These are phyloP conservation scores for Dreissena rostriformis DNA, from an alignment of 1,140 invertebrate species.

Conservation along the genomic window DNA sequence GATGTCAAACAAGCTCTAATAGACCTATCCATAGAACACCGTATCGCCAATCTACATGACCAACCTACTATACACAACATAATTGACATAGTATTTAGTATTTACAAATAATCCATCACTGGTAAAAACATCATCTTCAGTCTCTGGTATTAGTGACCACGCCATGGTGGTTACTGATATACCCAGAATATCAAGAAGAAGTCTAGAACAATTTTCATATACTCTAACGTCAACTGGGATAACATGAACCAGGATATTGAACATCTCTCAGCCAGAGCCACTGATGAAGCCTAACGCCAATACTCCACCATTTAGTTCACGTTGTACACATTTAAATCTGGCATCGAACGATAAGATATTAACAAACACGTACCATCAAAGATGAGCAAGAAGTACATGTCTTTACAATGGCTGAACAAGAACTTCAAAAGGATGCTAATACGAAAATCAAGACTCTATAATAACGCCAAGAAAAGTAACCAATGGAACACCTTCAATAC, in stretches of 20 bases:
- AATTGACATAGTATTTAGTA: no score
- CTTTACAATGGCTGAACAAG: constrained; percentile 22
- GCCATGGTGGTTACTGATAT: constrained; percentile 40
- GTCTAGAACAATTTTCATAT: constrained; percentile 24
- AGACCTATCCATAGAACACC: no score
- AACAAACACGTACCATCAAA: constrained; percentile 27
- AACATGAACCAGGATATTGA: constrained; percentile 21
- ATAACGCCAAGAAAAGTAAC: constrained; percentile 17
- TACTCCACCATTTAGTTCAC: not conserved
- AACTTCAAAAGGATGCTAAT: not conserved
- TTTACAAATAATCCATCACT: no score
- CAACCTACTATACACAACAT: no score
- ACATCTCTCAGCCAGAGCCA: not conserved
- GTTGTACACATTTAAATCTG: constrained; percentile 11
- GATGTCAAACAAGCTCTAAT: no score
- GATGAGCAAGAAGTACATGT: constrained; percentile 14
- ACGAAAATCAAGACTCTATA: constrained; percentile 29
- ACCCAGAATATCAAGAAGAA: constrained; percentile 18
- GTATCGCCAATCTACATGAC: no score
- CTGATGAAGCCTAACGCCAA: not conserved
- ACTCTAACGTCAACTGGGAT: constrained; percentile 50
- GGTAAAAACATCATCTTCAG: no score
- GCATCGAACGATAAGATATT: not conserved
- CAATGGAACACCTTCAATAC: not conserved
- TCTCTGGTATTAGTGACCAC: no score